Evolutionary conservation across 2,113 vertebrate genomes (phyloP), one percentile per base, ranked within the genome.

Genomic region (Chaetops frenatus): DNA sequence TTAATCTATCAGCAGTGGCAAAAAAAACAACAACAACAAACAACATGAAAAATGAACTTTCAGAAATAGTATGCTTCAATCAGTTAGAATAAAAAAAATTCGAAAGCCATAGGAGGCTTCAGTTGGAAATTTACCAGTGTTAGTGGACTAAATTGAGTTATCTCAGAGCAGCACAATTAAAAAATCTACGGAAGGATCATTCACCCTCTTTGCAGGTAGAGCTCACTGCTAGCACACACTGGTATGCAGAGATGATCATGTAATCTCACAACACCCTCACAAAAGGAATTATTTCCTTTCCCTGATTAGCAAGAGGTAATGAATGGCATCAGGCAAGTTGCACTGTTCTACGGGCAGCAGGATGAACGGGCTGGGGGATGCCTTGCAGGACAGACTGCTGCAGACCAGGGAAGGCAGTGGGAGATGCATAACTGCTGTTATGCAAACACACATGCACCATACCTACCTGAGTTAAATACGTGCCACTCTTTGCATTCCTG

Each of bases 381-480:
- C 33, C 44, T 67, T 44, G 8, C 81, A 56, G 61, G 33, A 42
- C 15, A 78, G 61, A 24, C 8, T 42, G 21, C 27, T 56, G 40
- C 0, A 76, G 28, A 73, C 21, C 22, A 88, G 42, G 8, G 24
- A 18, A 51, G 51, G 4, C 4, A 8, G 16, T 0, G 10, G 47
- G 21, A 44, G 40, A 35, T 12, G 15, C 17, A 1, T 2, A 56
- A 36, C 27, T 40, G 53, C 65, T n/a, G 36, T 4, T 44, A 58
- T 1, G 20, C 44, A 70, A 60, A n/a, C 13, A 56, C 19, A 72
- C 6, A 0, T 5, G 27, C 9, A 31, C 15, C 21, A 56, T 29
- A 97, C 97, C 97, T 96, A 99, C 99, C 98, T 16, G 98, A 98
- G 90, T 99, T 98, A 54, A 98, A 98, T 95, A 99, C 97, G 67